phyloP scores from a whole-genome alignment of 2,113 vertebrate species.

The Centropus bengalensis region DNA sequence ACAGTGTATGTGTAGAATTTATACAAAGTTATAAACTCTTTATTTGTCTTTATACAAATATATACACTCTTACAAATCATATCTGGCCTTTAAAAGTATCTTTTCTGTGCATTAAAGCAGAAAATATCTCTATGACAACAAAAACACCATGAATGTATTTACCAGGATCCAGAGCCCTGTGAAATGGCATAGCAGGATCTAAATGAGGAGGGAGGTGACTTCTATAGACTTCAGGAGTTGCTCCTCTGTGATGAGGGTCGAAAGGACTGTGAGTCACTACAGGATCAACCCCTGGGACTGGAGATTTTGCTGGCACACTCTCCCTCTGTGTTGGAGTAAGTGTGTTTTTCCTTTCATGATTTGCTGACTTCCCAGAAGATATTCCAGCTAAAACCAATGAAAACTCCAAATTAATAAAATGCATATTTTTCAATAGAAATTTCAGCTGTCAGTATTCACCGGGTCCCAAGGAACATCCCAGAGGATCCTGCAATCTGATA shows the following conservation, averaged over 20 bases:
- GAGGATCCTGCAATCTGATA: not conserved
- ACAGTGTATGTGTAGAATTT: not conserved
- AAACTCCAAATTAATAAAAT: not conserved
- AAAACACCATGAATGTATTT: not conserved
- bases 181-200: conserved; percentile 90
- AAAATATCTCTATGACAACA: not conserved
- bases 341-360: conserved; percentile 91
- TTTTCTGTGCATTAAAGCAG: not conserved
- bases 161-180: conserved; percentile 93
- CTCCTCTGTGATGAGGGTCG: conserved; percentile 89
- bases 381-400: conserved; percentile 77
- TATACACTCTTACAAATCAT: not conserved
- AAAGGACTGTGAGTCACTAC: conserved; percentile 90
- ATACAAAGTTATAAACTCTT: too few species aligned
- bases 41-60: too few species aligned
- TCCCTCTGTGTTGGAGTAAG: conserved; percentile 94
- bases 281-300: conserved; percentile 88
- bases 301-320: conserved; percentile 91
- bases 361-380: conserved; percentile 85
- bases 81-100: not conserved
- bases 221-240: conserved; percentile 87
- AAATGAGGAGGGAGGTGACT: conserved; percentile 89
- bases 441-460: not conserved
- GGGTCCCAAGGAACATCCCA: not conserved
- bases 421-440: not conserved